Percentiles rank a stretch among this genome's conserved stretches.
phyloP scores from a whole-genome alignment of 2,113 vertebrate species.

The Zapornia atra region DNA sequence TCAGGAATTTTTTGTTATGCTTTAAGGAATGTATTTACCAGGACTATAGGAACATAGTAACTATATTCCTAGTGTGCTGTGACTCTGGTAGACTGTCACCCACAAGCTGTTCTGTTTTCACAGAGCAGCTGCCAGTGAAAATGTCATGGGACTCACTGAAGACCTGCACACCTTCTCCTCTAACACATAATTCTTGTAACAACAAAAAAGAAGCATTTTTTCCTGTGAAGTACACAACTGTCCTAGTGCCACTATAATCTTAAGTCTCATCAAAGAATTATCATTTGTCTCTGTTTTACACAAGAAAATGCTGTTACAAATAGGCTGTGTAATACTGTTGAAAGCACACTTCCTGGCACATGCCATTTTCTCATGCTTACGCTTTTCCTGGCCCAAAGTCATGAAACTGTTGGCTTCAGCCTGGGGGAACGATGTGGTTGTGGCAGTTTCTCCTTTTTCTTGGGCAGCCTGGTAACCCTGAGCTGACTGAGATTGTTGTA shows the following conservation, averaged over 20 bases:
- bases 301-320: not conserved
- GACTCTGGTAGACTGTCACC: not conserved
- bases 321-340: not conserved
- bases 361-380: not conserved
- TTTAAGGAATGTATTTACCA: not conserved
- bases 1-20: not conserved
- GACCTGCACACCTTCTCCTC: not conserved
- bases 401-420: not conserved
- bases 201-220: not conserved
- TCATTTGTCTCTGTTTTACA: not conserved
- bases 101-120: not conserved
- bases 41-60: not conserved
- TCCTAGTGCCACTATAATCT: not conserved
- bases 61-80: not conserved
- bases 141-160: not conserved
- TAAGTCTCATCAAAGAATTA: not conserved
- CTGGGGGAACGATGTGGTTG: not conserved
- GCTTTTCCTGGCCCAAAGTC: not conserved
- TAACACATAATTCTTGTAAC: not conserved
- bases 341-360: rapidly evolving
- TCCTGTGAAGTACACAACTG: not conserved
- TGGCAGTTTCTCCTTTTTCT: not conserved
- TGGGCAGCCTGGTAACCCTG: not conserved
- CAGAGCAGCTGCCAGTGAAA: not conserved
- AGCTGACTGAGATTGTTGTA: not conserved